A percentile compares a stretch with the other conserved stretches of the same genome.
Evolutionary conservation across 2,113 vertebrate genomes (phyloP).

Genomic region (Eptesicus fuscus): DNA sequence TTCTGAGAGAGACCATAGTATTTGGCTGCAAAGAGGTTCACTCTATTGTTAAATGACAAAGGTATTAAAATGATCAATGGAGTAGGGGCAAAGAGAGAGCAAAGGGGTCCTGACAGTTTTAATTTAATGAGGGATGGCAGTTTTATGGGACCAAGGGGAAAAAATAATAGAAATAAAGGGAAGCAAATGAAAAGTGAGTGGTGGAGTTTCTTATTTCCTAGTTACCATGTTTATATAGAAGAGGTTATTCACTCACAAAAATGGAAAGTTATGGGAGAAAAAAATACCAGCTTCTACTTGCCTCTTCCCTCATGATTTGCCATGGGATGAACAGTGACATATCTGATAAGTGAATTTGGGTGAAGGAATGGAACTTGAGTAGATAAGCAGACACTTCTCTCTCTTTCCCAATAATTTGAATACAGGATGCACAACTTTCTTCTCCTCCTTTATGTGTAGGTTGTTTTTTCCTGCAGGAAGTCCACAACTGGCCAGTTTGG

Average conservation of each 20-base stretch:
- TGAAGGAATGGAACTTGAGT: background rate
- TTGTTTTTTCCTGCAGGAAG: background rate
- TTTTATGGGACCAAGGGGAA: background rate
- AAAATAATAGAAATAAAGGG: background rate
- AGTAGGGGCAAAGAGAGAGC: background rate
- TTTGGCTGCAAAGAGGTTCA: background rate
- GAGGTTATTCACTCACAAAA: background rate
- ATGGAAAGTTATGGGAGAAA: background rate
- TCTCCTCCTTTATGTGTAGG: background rate
- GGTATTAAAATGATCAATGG: background rate
- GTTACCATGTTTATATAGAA: background rate
- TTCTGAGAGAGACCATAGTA: background rate
- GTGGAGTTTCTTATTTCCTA: background rate
- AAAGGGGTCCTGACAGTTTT: background rate
- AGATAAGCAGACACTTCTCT: background rate
- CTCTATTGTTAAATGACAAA: background rate
- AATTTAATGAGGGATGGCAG: background rate
- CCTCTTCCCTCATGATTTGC: background rate
- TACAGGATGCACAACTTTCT: background rate
- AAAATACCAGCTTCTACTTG: background rate
- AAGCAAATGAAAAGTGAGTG: background rate
- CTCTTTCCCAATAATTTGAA: background rate
- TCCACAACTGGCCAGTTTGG: background rate
- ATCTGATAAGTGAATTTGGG: background rate
- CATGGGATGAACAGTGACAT: background rate